phyloP scores from a whole-genome alignment of 2,797 vertebrate species.

The Typhlichthys eigenmanni region DNA sequence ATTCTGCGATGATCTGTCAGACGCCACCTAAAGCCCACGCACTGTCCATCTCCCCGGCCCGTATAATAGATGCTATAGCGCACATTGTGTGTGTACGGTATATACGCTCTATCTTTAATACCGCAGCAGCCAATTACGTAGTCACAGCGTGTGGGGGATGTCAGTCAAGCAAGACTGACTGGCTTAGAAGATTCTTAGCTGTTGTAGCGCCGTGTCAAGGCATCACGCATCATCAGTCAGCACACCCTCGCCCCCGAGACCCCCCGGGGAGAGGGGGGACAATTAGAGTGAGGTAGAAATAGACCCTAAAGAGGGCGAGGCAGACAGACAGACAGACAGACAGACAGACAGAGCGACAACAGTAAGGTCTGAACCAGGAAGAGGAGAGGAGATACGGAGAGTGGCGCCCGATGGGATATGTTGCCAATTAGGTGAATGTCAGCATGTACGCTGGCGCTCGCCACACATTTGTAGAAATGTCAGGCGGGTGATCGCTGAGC shows the following conservation, averaged over 20 bases:
- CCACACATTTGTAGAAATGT: slow-evolving; percentile 58
- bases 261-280: slow-evolving; percentile 4
- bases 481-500: slow-evolving; percentile 50
- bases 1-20: slow-evolving; percentile 31
- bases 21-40: not conserved
- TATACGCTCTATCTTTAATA: slow-evolving; percentile 8
- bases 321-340: not conserved
- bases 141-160: slow-evolving; percentile 4
- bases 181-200: slow-evolving; percentile 11
- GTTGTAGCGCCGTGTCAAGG: slow-evolving; percentile 5
- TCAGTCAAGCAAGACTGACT: slow-evolving; percentile 20
- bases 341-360: not conserved
- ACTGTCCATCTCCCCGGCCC: not conserved
- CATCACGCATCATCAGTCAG: slow-evolving; percentile 30
- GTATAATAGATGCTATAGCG: not conserved
- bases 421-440: slow-evolving; percentile 74
- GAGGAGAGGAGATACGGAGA: slow-evolving; percentile 16
- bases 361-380: slow-evolving; percentile 2
- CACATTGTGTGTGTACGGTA: too few species aligned
- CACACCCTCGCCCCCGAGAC: slow-evolving; percentile 12
- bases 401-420: slow-evolving; percentile 40
- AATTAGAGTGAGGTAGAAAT: slow-evolving; percentile 31
- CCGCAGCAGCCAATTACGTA: slow-evolving; percentile 16
- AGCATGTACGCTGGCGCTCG: slow-evolving; percentile 38
- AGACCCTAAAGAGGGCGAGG: slow-evolving; percentile 13